Conservation (phyloP, 1,140 invertebrate species). For the Triops cancriformis region DNA sequence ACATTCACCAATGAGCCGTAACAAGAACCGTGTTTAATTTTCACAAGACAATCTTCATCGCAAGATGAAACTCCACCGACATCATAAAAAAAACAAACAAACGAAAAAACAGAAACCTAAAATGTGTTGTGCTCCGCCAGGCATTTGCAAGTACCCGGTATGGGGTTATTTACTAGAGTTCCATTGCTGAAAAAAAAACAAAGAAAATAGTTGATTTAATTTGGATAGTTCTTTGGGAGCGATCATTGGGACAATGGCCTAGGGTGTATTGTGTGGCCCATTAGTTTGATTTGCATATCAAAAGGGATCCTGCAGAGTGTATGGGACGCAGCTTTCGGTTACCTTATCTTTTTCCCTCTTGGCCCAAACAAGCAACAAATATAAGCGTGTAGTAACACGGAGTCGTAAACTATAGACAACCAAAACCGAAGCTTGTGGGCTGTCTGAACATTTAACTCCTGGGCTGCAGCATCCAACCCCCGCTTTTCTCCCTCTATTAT, state of each 20-base stretch:
- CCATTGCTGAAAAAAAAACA: too few relatives aligned
- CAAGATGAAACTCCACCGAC: too few relatives aligned
- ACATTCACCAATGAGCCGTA: too few relatives aligned
- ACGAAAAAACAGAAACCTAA: too few relatives aligned
- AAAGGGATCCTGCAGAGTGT: conserved; percentile 9
- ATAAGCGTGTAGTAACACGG: conserved; percentile 5
- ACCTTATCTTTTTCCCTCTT: conserved; percentile 2
- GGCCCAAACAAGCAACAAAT: not conserved
- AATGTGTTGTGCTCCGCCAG: too few relatives aligned
- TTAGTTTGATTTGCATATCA: conserved; percentile 7
- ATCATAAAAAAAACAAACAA: too few relatives aligned
- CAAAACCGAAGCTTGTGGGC: conserved; percentile 8
- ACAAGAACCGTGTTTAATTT: too few relatives aligned
- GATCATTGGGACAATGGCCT: not conserved
- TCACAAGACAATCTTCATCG: too few relatives aligned
- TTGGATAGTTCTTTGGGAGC: not conserved
- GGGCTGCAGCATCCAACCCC: not conserved
- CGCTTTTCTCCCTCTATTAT: not conserved
- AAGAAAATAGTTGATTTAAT: conserved; percentile 14
- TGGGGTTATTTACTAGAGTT: too few relatives aligned
- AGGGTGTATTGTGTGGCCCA: conserved; percentile 3
- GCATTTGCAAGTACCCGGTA: too few relatives aligned
- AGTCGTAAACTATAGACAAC: not conserved
- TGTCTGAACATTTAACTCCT: conserved; percentile 7
- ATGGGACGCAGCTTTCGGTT: not conserved